These are phyloP conservation scores for Bradypus variegatus DNA, from an alignment of 2,797 vertebrate genomes.

Conservation along the genomic window DNA sequence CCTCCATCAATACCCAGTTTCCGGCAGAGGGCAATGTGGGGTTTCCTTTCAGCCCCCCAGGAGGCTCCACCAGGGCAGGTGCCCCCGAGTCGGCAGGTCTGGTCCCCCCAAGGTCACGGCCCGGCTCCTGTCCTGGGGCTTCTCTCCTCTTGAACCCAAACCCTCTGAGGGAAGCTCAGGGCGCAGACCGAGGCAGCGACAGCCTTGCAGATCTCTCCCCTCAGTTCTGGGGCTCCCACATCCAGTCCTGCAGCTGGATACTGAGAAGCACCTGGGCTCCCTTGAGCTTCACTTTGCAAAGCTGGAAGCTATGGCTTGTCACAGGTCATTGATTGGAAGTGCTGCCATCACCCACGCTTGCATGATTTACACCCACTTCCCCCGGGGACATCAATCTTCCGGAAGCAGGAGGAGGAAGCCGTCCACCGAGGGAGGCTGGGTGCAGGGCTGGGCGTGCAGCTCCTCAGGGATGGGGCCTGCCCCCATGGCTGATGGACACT, in stretches of 20 bases:
- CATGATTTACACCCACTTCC: background rate
- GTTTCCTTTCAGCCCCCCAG: rapidly evolving
- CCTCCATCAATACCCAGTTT: rapidly evolving
- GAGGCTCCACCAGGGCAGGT: rapidly evolving
- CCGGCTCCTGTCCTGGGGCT: background rate
- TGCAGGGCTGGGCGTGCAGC: rapidly evolving
- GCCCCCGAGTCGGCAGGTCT: rapidly evolving
- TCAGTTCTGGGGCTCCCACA: slow-evolving; percentile 37
- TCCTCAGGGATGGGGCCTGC: no score
- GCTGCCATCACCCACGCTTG: background rate
- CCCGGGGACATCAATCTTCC: background rate
- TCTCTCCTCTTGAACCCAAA: background rate
- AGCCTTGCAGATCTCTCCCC: slow-evolving; percentile 50
- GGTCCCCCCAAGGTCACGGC: rapidly evolving
- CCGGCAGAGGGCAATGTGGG: background rate
- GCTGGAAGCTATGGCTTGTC: background rate
- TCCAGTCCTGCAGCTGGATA: slow-evolving; percentile 41
- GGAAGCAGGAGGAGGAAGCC: background rate
- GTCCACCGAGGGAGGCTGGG: background rate
- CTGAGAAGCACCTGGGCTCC: slow-evolving; percentile 25
- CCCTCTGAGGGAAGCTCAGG: background rate
- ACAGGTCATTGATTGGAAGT: background rate
- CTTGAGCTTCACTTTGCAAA: background rate
- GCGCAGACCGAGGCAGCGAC: background rate
- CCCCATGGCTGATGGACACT: no score